Evolutionary conservation across 1,140 invertebrate species (phyloP).

Genomic region (Acromyrmex charruanus): DNA sequence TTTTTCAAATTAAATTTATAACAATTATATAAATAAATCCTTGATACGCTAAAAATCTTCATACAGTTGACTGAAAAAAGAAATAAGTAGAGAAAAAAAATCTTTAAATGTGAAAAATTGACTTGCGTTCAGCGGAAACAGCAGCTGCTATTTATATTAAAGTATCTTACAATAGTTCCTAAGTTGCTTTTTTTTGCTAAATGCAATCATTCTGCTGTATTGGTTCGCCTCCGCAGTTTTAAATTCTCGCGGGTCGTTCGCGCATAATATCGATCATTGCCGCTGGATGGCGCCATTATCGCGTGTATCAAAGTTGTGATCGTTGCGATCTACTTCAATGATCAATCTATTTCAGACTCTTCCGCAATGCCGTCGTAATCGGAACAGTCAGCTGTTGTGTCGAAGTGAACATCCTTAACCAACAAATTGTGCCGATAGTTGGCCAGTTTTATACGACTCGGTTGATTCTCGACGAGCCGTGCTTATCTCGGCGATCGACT

Average conservation of each 20-base stretch:
- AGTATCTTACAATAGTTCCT: no score
- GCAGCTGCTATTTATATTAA: no score
- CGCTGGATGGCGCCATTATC: background rate
- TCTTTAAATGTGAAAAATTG: no score
- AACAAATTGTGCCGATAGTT: constrained; percentile 72
- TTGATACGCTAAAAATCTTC: no score
- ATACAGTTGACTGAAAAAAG: no score
- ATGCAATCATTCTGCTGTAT: no score
- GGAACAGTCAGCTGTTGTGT: constrained; percentile 76
- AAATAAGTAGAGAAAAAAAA: no score
- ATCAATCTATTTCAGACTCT: background rate
- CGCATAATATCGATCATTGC: background rate
- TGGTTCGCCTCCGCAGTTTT: background rate
- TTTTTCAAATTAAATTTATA: no score
- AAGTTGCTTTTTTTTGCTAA: no score
- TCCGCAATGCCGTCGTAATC: constrained; percentile 41
- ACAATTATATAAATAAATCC: no score
- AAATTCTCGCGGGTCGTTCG: background rate
- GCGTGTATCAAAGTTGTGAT: background rate
- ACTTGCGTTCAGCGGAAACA: no score
- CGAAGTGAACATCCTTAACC: constrained; percentile 75
- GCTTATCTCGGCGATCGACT: background rate
- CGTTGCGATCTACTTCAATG: background rate
- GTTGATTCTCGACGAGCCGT: background rate
- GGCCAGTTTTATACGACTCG: background rate